Evolutionary conservation across 2,888 invertebrate genomes (phyloP), one percentile per base, ranked within the genome.

Genomic region (Cryptus armator): DNA sequence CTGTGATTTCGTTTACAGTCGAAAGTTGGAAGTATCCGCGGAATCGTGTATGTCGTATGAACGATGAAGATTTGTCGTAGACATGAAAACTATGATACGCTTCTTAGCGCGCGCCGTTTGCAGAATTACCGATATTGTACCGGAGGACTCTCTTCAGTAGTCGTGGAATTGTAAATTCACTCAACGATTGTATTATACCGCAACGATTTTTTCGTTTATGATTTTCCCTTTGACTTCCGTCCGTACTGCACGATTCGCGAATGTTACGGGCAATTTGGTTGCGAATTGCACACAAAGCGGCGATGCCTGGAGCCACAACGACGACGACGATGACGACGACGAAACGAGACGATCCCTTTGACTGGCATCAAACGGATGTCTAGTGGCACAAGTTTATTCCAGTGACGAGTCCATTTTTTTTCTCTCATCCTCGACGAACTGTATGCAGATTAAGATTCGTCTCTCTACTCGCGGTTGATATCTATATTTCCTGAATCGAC

Each of bases 281-380:
- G 46, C 19, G 51, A 48, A 7, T 29, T 44, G 44, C 16, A 12
- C 19, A 68, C 71, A 77, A 72, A 81, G 76, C 62, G 46, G 10
- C 44, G 51, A 9, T 10, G 46, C 66, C 66, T 81, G 14, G 16
- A 6, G 16, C 51, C 53, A 32, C 14, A 44, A 29, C 64, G 66
- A 72, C 72, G 72, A 71, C 19, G 78, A 70, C 32, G 37, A 62
- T 37, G 51, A 48, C 74, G 51, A 24, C 67, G 51, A 7, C 53
- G 37, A 37, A 37, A 37, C 37, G 37, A 37, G 75, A 12, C 72
- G 72, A 84, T 81, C 62, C 71, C 84, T 84, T 84, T 84, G 81
- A 84, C 81, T 77, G 77, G 77, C 84, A 81, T 81, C 84, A 84
- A 84, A 84, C 81, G 84, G 77, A 81, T 81, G 53, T 84, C 84